Conservation (phyloP, 2,113 vertebrate species). For the Catagonus wagneri region DNA sequence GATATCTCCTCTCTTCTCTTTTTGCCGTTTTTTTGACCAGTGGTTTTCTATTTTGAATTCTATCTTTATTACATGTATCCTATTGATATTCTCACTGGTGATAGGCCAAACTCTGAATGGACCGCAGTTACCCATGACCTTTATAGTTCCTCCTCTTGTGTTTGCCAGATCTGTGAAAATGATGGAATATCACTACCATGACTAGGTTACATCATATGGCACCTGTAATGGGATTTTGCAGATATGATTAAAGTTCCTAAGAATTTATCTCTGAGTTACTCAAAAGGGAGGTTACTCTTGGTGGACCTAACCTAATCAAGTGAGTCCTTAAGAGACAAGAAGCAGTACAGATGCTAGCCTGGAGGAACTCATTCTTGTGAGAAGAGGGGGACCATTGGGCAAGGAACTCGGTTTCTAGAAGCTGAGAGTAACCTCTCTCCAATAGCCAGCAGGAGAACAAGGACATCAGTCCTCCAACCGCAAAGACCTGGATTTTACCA, state of each 20-base stretch:
- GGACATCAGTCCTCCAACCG: neutral
- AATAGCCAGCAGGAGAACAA: neutral
- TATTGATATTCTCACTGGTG: neutral
- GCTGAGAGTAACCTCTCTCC: neutral
- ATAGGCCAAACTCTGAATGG: neutral
- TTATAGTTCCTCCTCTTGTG: neutral
- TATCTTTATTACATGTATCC: neutral
- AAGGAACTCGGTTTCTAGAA: neutral
- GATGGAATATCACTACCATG: neutral
- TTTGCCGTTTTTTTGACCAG: neutral
- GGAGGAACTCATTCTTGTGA: neutral
- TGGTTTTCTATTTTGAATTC: conserved; percentile 1
- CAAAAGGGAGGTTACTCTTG: neutral
- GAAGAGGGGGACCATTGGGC: neutral
- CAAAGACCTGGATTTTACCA: neutral
- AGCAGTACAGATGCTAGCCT: neutral
- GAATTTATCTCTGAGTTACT: neutral
- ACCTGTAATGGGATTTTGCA: neutral
- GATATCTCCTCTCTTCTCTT: neutral
- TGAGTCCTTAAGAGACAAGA: neutral
- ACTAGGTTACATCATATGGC: neutral
- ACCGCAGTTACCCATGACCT: neutral
- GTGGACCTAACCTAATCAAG: neutral
- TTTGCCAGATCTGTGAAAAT: neutral
- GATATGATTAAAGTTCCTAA: neutral